These are phyloP conservation scores for Aproaerema taeniolella DNA, from an alignment of 2,888 invertebrate genomes.

Conservation along the genomic window DNA sequence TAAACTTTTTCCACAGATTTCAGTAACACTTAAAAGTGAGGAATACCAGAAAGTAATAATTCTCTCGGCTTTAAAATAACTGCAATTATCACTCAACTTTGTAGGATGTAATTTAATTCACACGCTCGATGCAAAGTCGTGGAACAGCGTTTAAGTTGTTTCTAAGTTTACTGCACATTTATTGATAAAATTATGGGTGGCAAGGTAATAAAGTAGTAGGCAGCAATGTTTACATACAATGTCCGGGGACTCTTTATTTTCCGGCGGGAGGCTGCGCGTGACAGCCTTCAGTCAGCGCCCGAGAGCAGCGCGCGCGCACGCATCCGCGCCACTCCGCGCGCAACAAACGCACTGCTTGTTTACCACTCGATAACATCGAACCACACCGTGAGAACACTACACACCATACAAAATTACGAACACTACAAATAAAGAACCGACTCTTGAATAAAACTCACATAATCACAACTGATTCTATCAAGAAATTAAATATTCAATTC, in stretches of 20 bases:
- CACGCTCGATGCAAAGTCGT: too few species aligned
- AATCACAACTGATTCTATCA: conserved; percentile 35
- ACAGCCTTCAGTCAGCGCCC: conserved; percentile 68
- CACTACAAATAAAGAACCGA: conserved; percentile 31
- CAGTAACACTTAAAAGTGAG: too few species aligned
- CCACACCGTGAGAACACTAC: conserved; percentile 36
- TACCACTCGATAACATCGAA: conserved; percentile 46
- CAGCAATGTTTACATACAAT: conserved; percentile 22
- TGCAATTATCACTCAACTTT: too few species aligned
- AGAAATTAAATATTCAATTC: conserved; percentile 46
- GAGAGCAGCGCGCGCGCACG: conserved; percentile 70
- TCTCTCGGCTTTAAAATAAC: too few species aligned
- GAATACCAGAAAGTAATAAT: too few species aligned
- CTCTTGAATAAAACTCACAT: conserved; percentile 32
- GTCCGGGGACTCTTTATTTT: conserved; percentile 38
- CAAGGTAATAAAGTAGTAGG: conserved; percentile 4
- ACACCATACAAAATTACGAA: neutral
- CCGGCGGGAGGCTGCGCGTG: conserved; percentile 54
- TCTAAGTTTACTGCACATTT: too few species aligned
- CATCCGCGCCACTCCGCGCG: conserved; percentile 30
- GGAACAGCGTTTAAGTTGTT: too few species aligned
- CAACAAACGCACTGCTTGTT: conserved; percentile 43
- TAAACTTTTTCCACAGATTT: too few species aligned
- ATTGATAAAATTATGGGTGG: conserved; percentile 1
- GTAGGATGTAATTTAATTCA: too few species aligned